phyloP scores from a whole-genome alignment of 2,888 invertebrate genomes.

The Sisyra nigra region DNA sequence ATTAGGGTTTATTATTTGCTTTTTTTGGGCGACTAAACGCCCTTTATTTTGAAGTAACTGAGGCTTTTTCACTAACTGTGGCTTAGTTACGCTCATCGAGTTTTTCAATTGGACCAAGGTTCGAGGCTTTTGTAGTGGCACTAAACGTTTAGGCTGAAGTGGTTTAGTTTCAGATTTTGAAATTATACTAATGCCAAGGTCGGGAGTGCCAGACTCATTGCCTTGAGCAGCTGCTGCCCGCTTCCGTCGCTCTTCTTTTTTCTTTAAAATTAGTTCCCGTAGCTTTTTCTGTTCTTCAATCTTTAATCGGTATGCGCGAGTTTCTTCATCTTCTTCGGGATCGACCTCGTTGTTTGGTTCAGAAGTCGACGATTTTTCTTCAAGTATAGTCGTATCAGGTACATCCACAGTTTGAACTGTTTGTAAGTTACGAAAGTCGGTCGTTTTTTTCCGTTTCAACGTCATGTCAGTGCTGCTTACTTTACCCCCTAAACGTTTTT shows the following conservation, averaged over 20 bases:
- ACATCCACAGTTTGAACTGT: conserved; percentile 15
- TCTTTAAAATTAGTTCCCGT: conserved; percentile 28
- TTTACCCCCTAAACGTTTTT: too few relatives aligned
- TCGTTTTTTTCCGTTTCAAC: conserved; percentile 14
- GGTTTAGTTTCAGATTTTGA: conserved; percentile 1
- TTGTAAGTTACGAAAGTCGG: conserved; percentile 15
- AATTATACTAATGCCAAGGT: neutral
- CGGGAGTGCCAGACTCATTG: neutral
- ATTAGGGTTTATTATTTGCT: neutral
- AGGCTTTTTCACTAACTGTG: neutral
- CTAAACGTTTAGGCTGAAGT: neutral
- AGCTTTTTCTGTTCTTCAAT: conserved; percentile 31
- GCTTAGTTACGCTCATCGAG: too few relatives aligned
- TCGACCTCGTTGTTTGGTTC: conserved; percentile 10
- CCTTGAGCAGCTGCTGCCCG: conserved; percentile 21
- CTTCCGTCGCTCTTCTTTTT: conserved; percentile 30
- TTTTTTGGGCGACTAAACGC: neutral
- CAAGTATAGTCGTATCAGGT: conserved; percentile 12
- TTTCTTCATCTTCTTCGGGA: conserved; percentile 33
- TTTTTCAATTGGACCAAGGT: neutral
- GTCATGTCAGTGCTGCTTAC: conserved; percentile 10
- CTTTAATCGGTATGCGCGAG: conserved; percentile 27
- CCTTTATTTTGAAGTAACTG: neutral
- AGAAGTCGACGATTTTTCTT: neutral
- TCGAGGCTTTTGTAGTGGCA: neutral